Percentiles rank a stretch among this genome's conserved stretches.
Conservation (phyloP, 1,140 invertebrate species). For the Camponotus vicinus region DNA sequence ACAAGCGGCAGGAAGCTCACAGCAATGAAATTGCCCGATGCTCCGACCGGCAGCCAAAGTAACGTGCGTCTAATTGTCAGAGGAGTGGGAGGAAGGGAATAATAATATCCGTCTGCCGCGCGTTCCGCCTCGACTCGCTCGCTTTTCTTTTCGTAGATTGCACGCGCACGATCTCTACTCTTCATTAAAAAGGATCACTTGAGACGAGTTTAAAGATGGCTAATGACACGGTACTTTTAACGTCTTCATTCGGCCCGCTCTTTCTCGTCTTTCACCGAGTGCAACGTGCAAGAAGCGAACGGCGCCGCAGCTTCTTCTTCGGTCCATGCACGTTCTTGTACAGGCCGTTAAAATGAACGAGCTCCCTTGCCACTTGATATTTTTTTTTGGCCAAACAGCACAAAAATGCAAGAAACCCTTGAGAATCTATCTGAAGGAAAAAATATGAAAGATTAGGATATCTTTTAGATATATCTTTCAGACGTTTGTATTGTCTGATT, state of each 20-base stretch:
- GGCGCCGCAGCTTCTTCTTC: conserved; percentile 13
- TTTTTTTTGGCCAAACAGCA: neutral
- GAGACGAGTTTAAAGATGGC: conserved; percentile 55
- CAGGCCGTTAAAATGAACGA: conserved; percentile 38
- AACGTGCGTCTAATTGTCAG: conserved; percentile 60
- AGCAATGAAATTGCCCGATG: conserved; percentile 44
- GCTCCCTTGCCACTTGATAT: conserved; percentile 1
- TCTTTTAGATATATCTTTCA: neutral
- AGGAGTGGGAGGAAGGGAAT: conserved; percentile 37
- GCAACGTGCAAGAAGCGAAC: conserved; percentile 7
- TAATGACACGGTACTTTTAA: conserved; percentile 72
- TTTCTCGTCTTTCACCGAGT: conserved; percentile 57
- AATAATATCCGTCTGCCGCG: conserved; percentile 59
- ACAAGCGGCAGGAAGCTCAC: conserved; percentile 49
- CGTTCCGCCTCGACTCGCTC: conserved; percentile 34
- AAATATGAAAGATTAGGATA: neutral
- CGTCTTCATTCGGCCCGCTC: conserved; percentile 63
- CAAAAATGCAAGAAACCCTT: conserved; percentile 2
- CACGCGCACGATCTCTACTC: conserved; percentile 61
- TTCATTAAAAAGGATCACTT: conserved; percentile 73
- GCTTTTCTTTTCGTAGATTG: conserved; percentile 57
- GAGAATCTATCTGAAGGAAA: neutral
- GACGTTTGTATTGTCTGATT: neutral
- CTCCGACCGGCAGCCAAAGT: conserved; percentile 21
- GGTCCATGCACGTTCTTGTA: conserved; percentile 5